Evolutionary conservation across 1,140 invertebrate genomes (phyloP), one percentile per base, ranked within the genome.

Genomic region (Magallana angulata): DNA sequence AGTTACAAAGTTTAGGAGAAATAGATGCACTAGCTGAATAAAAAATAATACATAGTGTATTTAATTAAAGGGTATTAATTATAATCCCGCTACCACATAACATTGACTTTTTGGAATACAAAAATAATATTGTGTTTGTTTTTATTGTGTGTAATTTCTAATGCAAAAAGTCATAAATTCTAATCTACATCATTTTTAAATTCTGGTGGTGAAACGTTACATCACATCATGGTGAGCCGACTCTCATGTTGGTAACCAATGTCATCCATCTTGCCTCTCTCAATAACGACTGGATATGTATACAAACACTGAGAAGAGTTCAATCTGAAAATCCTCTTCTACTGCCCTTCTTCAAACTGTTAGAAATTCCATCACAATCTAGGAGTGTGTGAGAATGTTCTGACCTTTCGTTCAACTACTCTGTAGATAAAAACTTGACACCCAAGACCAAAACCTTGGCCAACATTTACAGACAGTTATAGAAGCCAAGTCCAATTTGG

Each of bases 71-170:
- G 24, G 7, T 71, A 24, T 71, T 36, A 9, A 71, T 30, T 71
- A 71, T 30, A 71, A 30, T 71, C 18, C 68, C 68, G 36, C 68
- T 71, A 71, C 68, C 68, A 71, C 36, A 71, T 24, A 71, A 36
- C 68, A 71, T 24, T 71, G 24, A 11, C 68, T 24, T 18, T 71
- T 6, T 48, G 36, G 36, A 71, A 16, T 71, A 71, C 30, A 71
- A 36, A 71, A 71, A 71, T 36, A 71, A 24, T 62, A 30, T 30
- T 9, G 8, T 30, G 18, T 30, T 71, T 71, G 36, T 48, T 48
- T 71, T 71, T 30, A 1, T 71, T 24, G 36, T 71, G 68, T 30
- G 36, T 71, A 71, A 71, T 30, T 11, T 18, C 68, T 71, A 71
- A 14, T 6, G 68, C 24, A 71, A 71, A 71, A 24, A 30, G 36